These are phyloP conservation scores for Ariopsis seemanni DNA, from an alignment of 2,113 vertebrate species.

Conservation along the genomic window DNA sequence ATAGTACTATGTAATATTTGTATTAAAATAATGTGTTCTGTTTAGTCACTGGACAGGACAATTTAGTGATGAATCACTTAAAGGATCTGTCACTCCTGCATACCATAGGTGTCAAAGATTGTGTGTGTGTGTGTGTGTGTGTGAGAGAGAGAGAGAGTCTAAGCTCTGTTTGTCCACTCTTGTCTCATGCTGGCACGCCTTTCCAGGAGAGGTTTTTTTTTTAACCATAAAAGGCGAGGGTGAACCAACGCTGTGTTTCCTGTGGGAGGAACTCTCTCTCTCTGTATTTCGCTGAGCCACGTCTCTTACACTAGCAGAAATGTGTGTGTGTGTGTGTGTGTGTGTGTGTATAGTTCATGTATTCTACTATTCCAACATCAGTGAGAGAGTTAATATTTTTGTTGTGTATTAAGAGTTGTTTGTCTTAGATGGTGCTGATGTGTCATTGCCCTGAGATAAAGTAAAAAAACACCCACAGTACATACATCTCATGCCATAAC, in stretches of 20 bases:
- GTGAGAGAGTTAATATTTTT: constrained; percentile 19
- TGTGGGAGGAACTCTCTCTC: constrained; percentile 53
- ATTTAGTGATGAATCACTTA: background rate
- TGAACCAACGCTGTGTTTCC: constrained; percentile 50
- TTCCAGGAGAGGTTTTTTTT: constrained; percentile 51
- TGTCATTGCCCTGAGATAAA: background rate
- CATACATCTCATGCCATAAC: background rate
- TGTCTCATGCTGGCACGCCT: constrained; percentile 24
- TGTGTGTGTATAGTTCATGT: background rate
- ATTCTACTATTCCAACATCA: background rate
- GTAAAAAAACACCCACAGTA: background rate
- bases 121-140: background rate
- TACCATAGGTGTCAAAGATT: background rate
- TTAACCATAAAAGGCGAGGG: constrained; percentile 60
- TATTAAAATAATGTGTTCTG: background rate
- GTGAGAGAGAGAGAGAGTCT: background rate
- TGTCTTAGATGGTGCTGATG: background rate
- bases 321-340: too few species aligned
- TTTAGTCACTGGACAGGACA: background rate
- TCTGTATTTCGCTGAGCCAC: constrained; percentile 31
- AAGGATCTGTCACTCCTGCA: background rate
- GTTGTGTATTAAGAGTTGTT: constrained; percentile 38
- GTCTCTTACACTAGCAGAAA: constrained; percentile 13
- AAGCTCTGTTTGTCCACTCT: background rate
- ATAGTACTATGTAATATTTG: background rate